A percentile compares a stretch with the other conserved stretches of the same genome.
phyloP scores from a whole-genome alignment of 2,113 vertebrate species.

The Geothlypis trichas region DNA sequence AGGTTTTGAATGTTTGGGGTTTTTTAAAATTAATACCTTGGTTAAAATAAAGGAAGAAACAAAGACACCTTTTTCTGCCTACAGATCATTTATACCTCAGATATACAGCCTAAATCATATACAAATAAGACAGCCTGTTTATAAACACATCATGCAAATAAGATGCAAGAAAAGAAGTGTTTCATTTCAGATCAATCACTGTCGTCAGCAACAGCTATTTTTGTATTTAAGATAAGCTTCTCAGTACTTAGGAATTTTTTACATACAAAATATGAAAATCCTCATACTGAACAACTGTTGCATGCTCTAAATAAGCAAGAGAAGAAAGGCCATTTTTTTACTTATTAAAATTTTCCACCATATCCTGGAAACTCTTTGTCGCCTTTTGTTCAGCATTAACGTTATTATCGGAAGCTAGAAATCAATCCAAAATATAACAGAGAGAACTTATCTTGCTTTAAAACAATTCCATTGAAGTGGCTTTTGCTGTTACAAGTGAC shows the following conservation, averaged over 20 bases:
- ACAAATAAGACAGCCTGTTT: constrained; percentile 34
- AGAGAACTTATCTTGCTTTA: not conserved
- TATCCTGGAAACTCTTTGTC: not conserved
- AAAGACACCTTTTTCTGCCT: not conserved
- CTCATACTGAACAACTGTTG: not conserved
- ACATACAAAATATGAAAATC: not conserved
- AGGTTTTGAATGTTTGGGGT: not conserved
- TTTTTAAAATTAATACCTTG: not conserved
- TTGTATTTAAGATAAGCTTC: not conserved
- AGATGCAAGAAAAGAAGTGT: constrained; percentile 42
- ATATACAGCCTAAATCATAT: not conserved
- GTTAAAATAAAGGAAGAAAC: not conserved
- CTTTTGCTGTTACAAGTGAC: not conserved
- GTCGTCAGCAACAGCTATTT: constrained; percentile 32
- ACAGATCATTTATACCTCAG: not conserved
- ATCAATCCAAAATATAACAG: not conserved
- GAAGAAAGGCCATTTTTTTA: not conserved
- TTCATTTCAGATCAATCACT: constrained; percentile 43
- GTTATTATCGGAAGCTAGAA: accelerated
- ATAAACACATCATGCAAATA: constrained; percentile 39
- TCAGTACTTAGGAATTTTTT: not conserved
- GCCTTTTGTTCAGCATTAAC: accelerated
- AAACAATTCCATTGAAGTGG: not conserved
- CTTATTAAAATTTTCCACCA: not conserved
- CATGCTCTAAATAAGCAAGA: not conserved